Evolutionary conservation across 2,113 vertebrate species (phyloP).

Genomic region (Pedetes capensis): DNA sequence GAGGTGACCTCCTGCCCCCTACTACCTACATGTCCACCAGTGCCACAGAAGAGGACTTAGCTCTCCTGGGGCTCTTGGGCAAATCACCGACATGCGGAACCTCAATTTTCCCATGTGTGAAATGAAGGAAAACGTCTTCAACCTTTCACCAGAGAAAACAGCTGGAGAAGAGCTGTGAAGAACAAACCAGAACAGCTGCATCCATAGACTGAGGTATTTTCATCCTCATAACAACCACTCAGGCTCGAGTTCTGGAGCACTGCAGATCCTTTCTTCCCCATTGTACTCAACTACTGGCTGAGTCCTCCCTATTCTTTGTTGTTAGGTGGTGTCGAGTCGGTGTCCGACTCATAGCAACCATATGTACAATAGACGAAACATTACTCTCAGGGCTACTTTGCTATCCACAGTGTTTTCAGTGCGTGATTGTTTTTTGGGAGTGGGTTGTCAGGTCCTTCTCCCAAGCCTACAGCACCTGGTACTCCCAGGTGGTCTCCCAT

Average conservation of each 20-base stretch:
- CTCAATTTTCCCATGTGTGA: slow-evolving; percentile 19
- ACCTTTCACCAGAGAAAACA: not conserved
- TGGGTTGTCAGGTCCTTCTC: too few relatives aligned
- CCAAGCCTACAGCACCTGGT: too few relatives aligned
- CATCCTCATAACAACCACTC: not conserved
- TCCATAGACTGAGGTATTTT: not conserved
- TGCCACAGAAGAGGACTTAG: not conserved
- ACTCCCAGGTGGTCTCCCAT: too few relatives aligned
- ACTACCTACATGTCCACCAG: not conserved
- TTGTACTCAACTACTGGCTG: accelerated
- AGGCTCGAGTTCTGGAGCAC: not conserved
- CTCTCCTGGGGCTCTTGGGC: not conserved
- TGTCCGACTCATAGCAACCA: too few relatives aligned
- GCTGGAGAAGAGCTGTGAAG: not conserved
- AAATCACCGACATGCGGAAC: not conserved
- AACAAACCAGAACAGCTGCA: not conserved
- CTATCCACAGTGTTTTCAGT: too few relatives aligned
- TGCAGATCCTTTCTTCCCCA: not conserved
- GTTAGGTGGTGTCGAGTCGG: too few relatives aligned
- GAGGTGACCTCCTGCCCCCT: not conserved
- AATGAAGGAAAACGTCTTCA: slow-evolving; percentile 3
- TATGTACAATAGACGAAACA: too few relatives aligned
- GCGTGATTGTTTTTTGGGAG: too few relatives aligned
- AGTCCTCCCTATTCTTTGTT: too few relatives aligned
- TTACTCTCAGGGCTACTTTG: too few relatives aligned